Percentiles rank a stretch among this genome's conserved stretches.
phyloP scores from a whole-genome alignment of 1,140 invertebrate species.

The Bombus pyrosoma region DNA sequence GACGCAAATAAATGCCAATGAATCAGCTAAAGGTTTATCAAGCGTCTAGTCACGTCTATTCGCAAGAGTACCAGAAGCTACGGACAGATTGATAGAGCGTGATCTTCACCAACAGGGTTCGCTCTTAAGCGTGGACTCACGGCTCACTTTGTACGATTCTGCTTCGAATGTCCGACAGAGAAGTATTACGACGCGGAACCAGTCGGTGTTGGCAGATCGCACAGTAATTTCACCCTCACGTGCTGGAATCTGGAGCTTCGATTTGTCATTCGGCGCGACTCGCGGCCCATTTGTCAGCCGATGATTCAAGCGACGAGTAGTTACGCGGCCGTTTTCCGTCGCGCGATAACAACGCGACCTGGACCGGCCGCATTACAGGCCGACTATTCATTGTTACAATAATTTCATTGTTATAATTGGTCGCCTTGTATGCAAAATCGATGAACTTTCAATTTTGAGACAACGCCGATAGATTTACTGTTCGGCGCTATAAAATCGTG shows the following conservation, averaged over 20 bases:
- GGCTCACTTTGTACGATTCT: conserved; percentile 28
- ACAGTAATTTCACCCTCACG: conserved; percentile 59
- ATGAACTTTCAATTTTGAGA: conserved; percentile 66
- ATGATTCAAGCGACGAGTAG: conserved; percentile 57
- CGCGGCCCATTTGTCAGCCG: conserved; percentile 62
- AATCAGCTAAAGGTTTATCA: conserved; percentile 43
- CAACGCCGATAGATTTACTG: conserved; percentile 47
- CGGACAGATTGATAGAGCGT: conserved; percentile 51
- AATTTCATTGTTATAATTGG: conserved; percentile 55
- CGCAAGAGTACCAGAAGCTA: conserved; percentile 28
- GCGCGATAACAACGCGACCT: conserved; percentile 51
- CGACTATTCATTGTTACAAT: neutral
- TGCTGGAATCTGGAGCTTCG: conserved; percentile 59
- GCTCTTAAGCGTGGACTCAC: neutral
- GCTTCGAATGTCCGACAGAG: conserved; percentile 37
- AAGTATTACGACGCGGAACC: conserved; percentile 50
- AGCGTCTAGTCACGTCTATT: neutral
- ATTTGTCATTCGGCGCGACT: conserved; percentile 67
- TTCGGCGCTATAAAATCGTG: neutral
- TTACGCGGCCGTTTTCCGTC: conserved; percentile 39
- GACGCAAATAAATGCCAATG: conserved; percentile 13
- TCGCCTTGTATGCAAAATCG: conserved; percentile 46
- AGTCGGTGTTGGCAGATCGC: conserved; percentile 21
- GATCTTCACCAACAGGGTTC: conserved; percentile 50
- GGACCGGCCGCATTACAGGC: conserved; percentile 2